Conservation (phyloP, 2,113 vertebrate genomes). For the Pionites leucogaster region DNA sequence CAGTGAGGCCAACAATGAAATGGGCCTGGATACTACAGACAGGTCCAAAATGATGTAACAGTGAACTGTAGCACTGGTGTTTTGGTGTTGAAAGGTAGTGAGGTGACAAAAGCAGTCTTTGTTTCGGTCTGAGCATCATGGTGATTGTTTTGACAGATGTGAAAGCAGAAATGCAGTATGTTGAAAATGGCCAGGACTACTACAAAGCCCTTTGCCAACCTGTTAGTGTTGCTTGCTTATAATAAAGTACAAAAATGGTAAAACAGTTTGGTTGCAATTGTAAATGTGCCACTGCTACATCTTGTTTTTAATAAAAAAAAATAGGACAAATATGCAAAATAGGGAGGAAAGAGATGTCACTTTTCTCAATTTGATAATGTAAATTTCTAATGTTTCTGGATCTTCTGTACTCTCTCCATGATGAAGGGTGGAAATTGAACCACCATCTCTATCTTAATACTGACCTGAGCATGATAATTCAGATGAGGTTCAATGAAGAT, state of each 20-base stretch:
- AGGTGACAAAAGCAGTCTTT: neutral
- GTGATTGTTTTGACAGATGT: neutral
- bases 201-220: neutral
- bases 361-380: neutral
- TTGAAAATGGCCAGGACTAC: neutral
- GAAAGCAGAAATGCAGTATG: neutral
- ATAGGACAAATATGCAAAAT: neutral
- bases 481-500: neutral
- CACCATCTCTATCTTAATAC: neutral
- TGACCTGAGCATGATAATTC: neutral
- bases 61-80: neutral
- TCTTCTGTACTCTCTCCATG: neutral
- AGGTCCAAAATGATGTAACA: neutral
- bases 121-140: neutral
- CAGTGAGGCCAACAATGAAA: neutral
- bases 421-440: neutral
- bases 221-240: neutral
- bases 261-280: neutral
- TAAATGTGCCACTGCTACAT: neutral
- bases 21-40: neutral
- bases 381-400: neutral
- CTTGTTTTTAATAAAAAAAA: neutral
- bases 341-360: neutral
- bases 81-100: neutral
- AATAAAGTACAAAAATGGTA: neutral